A percentile compares a stretch with the other conserved stretches of the same genome.
Conservation (phyloP, 2,113 vertebrate species). For the Muntiacus muntjak region DNA sequence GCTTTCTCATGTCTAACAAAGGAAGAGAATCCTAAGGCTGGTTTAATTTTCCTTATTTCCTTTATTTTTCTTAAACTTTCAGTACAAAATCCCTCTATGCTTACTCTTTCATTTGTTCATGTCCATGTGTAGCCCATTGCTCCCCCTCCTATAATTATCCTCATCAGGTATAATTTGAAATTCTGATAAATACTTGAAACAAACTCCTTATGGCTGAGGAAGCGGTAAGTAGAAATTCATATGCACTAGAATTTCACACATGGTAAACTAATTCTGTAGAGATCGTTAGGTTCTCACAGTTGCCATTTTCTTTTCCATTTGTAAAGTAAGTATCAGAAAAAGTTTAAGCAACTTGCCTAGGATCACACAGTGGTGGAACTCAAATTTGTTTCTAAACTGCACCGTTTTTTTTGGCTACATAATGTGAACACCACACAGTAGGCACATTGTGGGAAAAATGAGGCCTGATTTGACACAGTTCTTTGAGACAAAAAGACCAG, state of each 20-base stretch:
- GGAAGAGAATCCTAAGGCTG: background rate
- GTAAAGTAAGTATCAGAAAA: background rate
- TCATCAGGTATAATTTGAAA: background rate
- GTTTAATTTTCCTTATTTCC: background rate
- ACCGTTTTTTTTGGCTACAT: background rate
- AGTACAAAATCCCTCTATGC: background rate
- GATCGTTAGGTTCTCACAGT: background rate
- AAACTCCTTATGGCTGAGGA: background rate
- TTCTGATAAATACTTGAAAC: background rate
- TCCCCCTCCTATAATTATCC: background rate
- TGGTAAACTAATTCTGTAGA: background rate
- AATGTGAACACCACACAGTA: conserved; percentile 5
- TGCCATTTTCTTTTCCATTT: background rate
- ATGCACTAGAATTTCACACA: background rate
- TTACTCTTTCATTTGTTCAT: background rate
- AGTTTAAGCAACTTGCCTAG: background rate
- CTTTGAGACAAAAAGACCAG: conserved; percentile 48
- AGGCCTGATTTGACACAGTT: conserved; percentile 42
- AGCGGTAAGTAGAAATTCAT: background rate
- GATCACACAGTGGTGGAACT: background rate
- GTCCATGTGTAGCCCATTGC: background rate
- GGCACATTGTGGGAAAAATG: conserved; percentile 11
- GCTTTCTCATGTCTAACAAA: background rate
- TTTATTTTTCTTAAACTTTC: background rate
- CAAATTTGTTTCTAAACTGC: background rate